Evolutionary conservation across 2,888 invertebrate species (phyloP), one percentile per base, ranked within the genome.

Genomic region (Agrochola lota): DNA sequence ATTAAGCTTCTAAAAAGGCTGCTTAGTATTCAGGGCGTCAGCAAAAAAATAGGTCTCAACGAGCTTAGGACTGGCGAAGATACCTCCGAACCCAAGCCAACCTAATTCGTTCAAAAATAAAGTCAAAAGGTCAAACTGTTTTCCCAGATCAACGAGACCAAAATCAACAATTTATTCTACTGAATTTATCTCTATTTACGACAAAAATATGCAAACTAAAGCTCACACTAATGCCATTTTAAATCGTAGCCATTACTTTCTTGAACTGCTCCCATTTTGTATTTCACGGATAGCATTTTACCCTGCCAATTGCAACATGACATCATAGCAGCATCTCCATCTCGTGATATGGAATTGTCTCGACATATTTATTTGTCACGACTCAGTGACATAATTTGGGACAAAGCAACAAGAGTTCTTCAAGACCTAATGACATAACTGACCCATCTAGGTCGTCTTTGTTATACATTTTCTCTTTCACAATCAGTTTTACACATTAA

Each of bases 301-400:
- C 30, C 35, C 52, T 49, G 35, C 52, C 26, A 69, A 74, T 68
- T 57, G 62, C 63, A 76, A 40, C 30, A 60, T 82, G 82, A 66
- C 62, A 66, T 82, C 73, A 83, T 71, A n/a, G 43, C 40, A 72
- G 23, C 15, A 43, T 63, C 60, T 40, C 60, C 52, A 40, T 63
- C 67, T 62, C 11, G 68, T 57, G 15, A 81, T 69, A 74, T 57
- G 49, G 30, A 57, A 66, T 57, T 69, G 57, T 67, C 69, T 46
- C 43, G 67, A 64, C 71, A 68, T 78, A 84, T 83, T 68, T 82
- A 75, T 83, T 83, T 76, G 46, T 74, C 57, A 23, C 64, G 81
- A 84, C 88, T 88, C 63, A 84, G 35, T 87, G 71, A 84, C 86
- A 84, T 84, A 55, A 77, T 80, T 77, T 57, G 72, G 35, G 26